Conservation (phyloP, 2,888 invertebrate species). For the Myopa testacea region DNA sequence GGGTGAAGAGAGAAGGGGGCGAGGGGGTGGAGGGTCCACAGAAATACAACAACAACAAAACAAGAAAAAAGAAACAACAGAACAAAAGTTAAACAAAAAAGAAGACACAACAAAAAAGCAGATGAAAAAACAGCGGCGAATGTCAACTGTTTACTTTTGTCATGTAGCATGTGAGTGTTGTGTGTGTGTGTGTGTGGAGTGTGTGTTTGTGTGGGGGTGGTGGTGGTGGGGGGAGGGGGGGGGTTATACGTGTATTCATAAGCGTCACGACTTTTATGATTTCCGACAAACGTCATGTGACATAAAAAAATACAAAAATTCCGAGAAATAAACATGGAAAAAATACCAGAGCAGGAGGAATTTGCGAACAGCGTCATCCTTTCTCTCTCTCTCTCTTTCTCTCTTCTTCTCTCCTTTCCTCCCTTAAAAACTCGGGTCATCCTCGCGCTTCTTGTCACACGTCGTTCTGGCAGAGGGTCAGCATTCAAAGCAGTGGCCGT, state of each 20-base stretch:
- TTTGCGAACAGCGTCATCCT: background rate
- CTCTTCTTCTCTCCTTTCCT: background rate
- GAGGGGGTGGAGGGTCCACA: background rate
- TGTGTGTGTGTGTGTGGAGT: too few relatives aligned
- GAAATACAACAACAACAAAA: background rate
- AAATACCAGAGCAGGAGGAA: background rate
- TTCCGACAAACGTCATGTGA: conserved; percentile 7
- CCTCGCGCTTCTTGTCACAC: background rate
- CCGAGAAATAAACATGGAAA: conserved; percentile 10
- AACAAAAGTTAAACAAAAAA: conserved; percentile 4
- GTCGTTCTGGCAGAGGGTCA: background rate
- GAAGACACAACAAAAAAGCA: background rate
- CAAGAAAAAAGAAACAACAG: background rate
- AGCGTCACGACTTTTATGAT: conserved; percentile 16
- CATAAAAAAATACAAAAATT: background rate
- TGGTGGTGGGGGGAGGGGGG: too few relatives aligned
- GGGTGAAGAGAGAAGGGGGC: background rate
- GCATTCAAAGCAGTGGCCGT: conserved; percentile 7
- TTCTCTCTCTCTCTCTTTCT: background rate
- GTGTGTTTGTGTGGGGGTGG: too few relatives aligned
- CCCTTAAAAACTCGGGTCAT: background rate
- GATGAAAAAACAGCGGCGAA: background rate
- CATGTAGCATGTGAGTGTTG: background rate
- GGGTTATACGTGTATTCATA: background rate
- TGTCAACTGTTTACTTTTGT: conserved; percentile 30